These are phyloP conservation scores for Xestia c-nigrum DNA, from an alignment of 2,888 invertebrate genomes.

Conservation along the genomic window DNA sequence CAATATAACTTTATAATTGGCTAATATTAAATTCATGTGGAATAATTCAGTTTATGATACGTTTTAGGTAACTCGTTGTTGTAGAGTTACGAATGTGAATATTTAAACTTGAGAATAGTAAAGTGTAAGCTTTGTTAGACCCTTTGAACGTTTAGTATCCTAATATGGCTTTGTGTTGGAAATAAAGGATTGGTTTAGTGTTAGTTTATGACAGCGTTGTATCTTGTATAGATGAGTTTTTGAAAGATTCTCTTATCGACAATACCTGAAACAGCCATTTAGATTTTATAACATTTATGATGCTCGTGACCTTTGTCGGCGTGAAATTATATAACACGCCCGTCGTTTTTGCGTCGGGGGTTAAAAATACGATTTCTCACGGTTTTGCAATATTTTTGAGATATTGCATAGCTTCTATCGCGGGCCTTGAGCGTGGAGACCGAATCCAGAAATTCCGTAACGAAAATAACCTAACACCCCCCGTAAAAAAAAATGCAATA, in stretches of 20 bases:
- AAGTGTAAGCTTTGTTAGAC: background rate
- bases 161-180: background rate
- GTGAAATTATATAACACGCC: too few species aligned
- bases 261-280: background rate
- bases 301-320: too few species aligned
- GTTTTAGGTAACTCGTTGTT: conserved; percentile 32
- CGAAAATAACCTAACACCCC: too few species aligned
- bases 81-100: conserved; percentile 31
- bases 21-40: conserved; percentile 50
- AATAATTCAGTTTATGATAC: conserved; percentile 42
- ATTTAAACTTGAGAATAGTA: background rate
- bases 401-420: too few species aligned
- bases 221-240: too few species aligned
- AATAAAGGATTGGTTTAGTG: background rate
- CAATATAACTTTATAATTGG: conserved; percentile 61
- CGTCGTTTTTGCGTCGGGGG: too few species aligned
- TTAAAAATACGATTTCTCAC: too few species aligned
- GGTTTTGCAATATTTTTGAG: too few species aligned
- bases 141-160: background rate
- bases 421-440: too few species aligned
- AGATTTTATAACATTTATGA: too few species aligned
- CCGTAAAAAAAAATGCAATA: too few species aligned
- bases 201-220: background rate
- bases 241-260: background rate
- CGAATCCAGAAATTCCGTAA: too few species aligned